Evolutionary conservation across 2,113 vertebrate species (phyloP), one percentile per base, ranked within the genome.

Genomic region (Cynopterus brachyotis): DNA sequence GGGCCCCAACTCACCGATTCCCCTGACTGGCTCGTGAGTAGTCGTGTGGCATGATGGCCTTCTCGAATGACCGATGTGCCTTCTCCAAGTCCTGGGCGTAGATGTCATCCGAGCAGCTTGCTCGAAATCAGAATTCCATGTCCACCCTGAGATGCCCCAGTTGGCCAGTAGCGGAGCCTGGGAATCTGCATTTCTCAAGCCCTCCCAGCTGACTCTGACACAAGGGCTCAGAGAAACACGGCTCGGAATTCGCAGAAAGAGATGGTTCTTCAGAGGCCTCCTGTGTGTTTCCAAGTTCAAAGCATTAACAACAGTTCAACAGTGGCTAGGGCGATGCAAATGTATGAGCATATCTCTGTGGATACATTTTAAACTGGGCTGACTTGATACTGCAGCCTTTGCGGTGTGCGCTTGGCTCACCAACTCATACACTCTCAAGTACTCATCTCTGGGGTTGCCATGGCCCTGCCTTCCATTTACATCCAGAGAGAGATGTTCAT

Each of bases 1-100:
- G 0, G 4, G 22, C 5, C 10, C 37, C 3, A 5, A n/a, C 35
- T 70, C 8, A 0, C 30, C 15, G 1, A 57, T 22, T 76, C 35
- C 22, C 37, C 35, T 40, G 32, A 9, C 6, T 13, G 40, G 32
- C 16, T 45, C 67, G 5, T 0, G 2, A 7, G 20, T 2, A 1
- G n/a, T 40, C 28, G 6, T 12, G 28, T 17, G 81, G 9, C 42
- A 7, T 86, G 10, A 45, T 47, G 59, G 12, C 79, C 24, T 90
- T 35, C 28, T 66, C 7, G 24, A 24, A 32, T n/a, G 40, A 35
- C 20, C 7, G 47, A 22, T 0, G 3, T 24, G 47, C 4, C 9
- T 4, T 57, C 62, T 79, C 10, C 9, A 32, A 59, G 17, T 5
- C 15, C 10, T n/a, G 47, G 10, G 7, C 24, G 0, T 13, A 30